Evolutionary conservation across 2,888 invertebrate genomes (phyloP).

Genomic region (Tipula vernalis): DNA sequence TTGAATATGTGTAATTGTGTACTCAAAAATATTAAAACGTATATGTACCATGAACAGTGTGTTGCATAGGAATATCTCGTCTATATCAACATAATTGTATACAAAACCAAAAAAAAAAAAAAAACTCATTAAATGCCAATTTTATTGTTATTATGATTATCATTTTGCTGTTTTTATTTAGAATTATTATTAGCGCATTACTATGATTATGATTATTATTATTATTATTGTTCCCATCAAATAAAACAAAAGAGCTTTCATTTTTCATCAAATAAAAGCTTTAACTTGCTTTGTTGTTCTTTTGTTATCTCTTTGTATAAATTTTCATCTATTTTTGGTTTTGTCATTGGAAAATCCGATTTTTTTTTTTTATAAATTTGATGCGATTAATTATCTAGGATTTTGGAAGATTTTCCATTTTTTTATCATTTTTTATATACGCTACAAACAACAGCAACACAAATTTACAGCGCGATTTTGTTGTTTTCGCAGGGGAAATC

Average conservation of each 20-base stretch:
- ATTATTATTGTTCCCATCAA: background rate
- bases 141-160: background rate
- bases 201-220: background rate
- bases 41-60: background rate
- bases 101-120: background rate
- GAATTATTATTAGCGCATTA: background rate
- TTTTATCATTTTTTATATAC: background rate
- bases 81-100: background rate
- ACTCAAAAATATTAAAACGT: background rate
- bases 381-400: background rate
- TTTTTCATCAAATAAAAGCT: background rate
- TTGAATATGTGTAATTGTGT: background rate
- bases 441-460: background rate
- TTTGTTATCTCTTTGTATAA: background rate
- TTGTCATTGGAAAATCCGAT: background rate
- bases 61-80: background rate
- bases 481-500: background rate
- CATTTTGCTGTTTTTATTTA: background rate
- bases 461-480: background rate
- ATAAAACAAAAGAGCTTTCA: conserved; percentile 1
- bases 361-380: background rate
- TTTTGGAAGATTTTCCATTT: background rate
- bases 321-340: background rate
- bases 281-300: background rate
- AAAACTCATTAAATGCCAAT: background rate